Conservation (phyloP, 1,140 invertebrate species). For the Papilio aristodemus region DNA sequence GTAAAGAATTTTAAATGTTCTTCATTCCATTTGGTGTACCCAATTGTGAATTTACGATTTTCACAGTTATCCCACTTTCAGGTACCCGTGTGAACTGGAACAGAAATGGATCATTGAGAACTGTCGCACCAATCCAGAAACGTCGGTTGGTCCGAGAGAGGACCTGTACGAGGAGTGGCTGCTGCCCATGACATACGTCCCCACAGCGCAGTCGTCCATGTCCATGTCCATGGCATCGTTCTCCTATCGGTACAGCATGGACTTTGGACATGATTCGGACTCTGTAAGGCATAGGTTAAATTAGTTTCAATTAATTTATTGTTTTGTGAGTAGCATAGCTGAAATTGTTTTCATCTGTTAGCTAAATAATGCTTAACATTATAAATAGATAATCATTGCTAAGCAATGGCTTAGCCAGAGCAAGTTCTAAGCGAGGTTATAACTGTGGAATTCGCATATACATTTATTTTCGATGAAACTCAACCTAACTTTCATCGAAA, state of each 20-base stretch:
- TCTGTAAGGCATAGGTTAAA: not conserved
- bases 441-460: no score
- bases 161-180: conserved; percentile 80
- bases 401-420: no score
- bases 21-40: no score
- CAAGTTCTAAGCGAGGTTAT: no score
- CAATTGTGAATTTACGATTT: not conserved
- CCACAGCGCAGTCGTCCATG: conserved; percentile 6
- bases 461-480: no score
- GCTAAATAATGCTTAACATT: no score
- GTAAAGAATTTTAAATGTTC: no score
- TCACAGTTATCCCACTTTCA: conserved; percentile 28
- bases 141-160: conserved; percentile 64
- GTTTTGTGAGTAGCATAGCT: not conserved
- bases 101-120: conserved; percentile 80
- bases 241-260: conserved; percentile 1
- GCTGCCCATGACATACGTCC: conserved; percentile 35
- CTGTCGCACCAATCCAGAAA: conserved; percentile 72
- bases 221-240: conserved; percentile 12
- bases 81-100: conserved; percentile 61
- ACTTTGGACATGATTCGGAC: conserved; percentile 1
- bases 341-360: not conserved
- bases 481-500: no score
- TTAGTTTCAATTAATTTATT: not conserved
- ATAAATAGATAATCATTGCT: no score